Conservation (phyloP, 2,113 vertebrate genomes). For the Ranitomeya imitator region DNA sequence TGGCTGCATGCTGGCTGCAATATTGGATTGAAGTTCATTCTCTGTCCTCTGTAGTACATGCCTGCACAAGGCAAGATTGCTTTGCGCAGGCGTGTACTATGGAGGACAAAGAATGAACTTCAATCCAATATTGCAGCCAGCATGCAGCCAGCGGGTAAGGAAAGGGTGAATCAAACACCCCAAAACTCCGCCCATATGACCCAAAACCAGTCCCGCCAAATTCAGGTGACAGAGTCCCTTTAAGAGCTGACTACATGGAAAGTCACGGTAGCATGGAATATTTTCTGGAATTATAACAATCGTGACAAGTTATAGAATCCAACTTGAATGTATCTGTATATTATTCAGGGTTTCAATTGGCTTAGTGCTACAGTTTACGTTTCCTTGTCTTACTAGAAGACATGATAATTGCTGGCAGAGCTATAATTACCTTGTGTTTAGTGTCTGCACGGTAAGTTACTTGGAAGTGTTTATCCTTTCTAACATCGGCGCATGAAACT, state of each 20-base stretch:
- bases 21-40: too few relatives aligned
- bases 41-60: too few relatives aligned
- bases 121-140: too few relatives aligned
- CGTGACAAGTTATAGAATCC: not conserved
- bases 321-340: not conserved
- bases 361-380: not conserved
- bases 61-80: too few relatives aligned
- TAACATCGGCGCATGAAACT: not conserved
- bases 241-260: not conserved
- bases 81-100: too few relatives aligned
- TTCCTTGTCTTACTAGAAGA: not conserved
- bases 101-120: too few relatives aligned
- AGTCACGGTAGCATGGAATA: not conserved
- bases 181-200: too few relatives aligned
- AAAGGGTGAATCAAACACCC: too few relatives aligned
- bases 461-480: slow-evolving; percentile 1
- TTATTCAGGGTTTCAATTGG: not conserved
- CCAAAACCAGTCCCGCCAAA: too few relatives aligned
- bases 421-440: slow-evolving; percentile 25
- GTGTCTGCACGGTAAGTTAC: not conserved
- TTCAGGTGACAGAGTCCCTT: too few relatives aligned
- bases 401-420: not conserved
- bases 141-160: too few relatives aligned
- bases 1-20: too few relatives aligned
- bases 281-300: slow-evolving; percentile 4